Conservation (phyloP, 1,140 invertebrate genomes). For the Neelides sp. region DNA sequence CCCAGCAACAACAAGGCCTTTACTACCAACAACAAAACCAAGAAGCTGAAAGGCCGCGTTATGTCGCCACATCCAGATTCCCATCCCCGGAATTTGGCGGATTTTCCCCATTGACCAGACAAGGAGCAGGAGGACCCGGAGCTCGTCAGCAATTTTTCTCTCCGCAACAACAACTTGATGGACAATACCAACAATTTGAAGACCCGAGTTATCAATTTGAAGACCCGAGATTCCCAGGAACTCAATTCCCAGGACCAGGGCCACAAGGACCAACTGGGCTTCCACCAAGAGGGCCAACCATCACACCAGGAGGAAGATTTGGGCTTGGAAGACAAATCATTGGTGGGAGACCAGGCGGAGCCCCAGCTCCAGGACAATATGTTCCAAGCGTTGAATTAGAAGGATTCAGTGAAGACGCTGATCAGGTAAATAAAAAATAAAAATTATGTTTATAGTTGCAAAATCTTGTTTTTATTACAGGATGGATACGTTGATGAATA, state of each 20-base stretch:
- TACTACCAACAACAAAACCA: neutral
- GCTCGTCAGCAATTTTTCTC: neutral
- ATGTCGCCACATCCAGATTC: neutral
- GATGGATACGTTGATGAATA: constrained; percentile 22
- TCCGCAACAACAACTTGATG: constrained; percentile 1
- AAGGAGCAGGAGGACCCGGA: neutral
- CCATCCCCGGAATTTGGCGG: neutral
- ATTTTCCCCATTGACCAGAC: neutral
- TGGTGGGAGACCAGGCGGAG: too few species aligned
- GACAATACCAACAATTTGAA: constrained; percentile 5
- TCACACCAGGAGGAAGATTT: neutral
- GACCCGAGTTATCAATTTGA: constrained; percentile 7
- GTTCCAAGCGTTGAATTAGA: constrained; percentile 25
- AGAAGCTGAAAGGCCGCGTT: constrained; percentile 1
- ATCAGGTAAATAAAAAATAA: constrained; percentile 17
- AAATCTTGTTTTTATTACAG: neutral
- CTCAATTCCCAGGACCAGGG: neutral
- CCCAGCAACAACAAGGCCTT: constrained; percentile 1
- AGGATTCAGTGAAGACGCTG: constrained; percentile 30
- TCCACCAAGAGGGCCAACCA: neutral
- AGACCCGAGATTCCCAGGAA: neutral
- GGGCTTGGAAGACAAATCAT: too few species aligned
- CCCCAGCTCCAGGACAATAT: constrained; percentile 8
- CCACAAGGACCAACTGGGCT: neutral
- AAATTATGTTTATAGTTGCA: neutral